These are phyloP conservation scores for Nycteola revayana DNA, from an alignment of 2,888 invertebrate genomes.

Conservation along the genomic window DNA sequence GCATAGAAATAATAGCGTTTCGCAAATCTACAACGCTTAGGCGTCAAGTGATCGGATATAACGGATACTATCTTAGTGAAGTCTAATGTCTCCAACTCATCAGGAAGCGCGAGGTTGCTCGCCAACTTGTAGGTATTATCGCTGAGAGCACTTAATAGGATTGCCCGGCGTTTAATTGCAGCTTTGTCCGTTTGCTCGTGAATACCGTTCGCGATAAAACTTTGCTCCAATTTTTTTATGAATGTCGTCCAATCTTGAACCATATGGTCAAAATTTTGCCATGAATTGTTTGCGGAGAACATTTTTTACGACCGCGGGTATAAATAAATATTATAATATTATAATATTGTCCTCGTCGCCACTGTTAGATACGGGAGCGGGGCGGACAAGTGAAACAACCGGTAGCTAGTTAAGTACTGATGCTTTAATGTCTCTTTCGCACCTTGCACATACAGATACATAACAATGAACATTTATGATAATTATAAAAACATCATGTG, in stretches of 20 bases:
- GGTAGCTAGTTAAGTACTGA: neutral
- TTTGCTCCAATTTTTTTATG: slow-evolving; percentile 16
- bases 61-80: too few species aligned
- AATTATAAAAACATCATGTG: too few species aligned
- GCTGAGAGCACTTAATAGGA: slow-evolving; percentile 21
- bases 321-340: too few species aligned
- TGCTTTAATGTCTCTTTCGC: slow-evolving; percentile 1
- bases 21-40: slow-evolving; percentile 18
- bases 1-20: slow-evolving; percentile 31
- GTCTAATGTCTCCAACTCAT: slow-evolving; percentile 4
- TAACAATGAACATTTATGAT: too few species aligned
- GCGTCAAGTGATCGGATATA: slow-evolving; percentile 1
- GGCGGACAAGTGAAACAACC: neutral
- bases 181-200: slow-evolving; percentile 8
- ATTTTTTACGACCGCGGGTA: neutral
- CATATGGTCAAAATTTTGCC: slow-evolving; percentile 17
- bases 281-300: neutral
- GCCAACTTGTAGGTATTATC: slow-evolving; percentile 23
- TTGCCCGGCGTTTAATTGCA: slow-evolving; percentile 11
- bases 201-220: slow-evolving; percentile 25
- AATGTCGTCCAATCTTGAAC: slow-evolving; percentile 17
- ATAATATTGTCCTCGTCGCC: neutral
- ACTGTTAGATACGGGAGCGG: neutral
- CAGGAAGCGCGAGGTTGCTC: slow-evolving; percentile 22
- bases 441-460: too few species aligned